Base-by-base conservation (phyloP, 1,140 invertebrate genomes). In the Hylaeus volcanicus region DNA sequence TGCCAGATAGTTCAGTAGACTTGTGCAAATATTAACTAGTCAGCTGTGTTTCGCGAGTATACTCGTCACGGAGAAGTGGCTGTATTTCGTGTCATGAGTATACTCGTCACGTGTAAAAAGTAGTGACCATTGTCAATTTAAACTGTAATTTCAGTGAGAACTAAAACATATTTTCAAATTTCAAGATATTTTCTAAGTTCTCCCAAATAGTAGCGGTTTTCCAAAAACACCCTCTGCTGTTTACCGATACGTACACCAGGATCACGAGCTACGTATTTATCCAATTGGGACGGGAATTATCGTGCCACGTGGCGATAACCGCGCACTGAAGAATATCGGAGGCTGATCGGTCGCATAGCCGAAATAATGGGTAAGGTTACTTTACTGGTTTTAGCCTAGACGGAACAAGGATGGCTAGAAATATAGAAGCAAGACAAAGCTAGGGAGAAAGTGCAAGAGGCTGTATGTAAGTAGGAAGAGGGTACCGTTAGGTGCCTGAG, bases 391-490 rank as follows among this genome's bases (percentile, higher is more conserved):
- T 61, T 60, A 63, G 58, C 63, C 39, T 9, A 60, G 41, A 63
- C 26, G 39, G 75, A 51, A 53, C 37, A 69, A 68, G 68, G 72
- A 83, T 77, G 79, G 79, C 64, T 78, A 82, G 74, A 56, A 69
- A 69, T 48, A 74, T 14, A 79, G 84, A 80, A 81, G 41, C 26
- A 58, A 65, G 82, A 83, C 69, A 83, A 83, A 79, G 73, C 73
- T 63, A 64, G 60, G 86, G 82, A 85, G 85, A 85, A 88, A 81
- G 82, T 76, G 85, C 45, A 65, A 78, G 69, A 64, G 85, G 75
- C 60, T 70, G 74, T 79, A 60, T 77, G 79, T 79, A 76, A 81
- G 79, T 79, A 76, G 79, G 56, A 81, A 87, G 84, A 81, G 86
- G 85, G 86, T 63, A 87, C 85, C 74, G 65, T 66, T 66, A 63